These are phyloP conservation scores for Sarotherodon lohbergeri DNA, from an alignment of 2,113 vertebrate species.

Conservation along the genomic window DNA sequence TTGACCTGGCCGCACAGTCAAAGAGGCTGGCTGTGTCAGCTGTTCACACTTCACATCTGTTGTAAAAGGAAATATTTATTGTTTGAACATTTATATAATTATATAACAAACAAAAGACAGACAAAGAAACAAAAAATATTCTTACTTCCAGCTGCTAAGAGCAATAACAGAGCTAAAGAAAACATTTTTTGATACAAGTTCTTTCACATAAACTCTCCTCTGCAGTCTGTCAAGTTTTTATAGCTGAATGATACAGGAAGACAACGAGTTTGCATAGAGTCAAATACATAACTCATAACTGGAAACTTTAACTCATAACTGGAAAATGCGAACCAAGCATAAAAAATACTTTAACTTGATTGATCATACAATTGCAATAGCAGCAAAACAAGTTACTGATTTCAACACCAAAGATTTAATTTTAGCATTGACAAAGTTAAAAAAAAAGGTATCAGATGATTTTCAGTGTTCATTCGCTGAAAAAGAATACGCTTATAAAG, in stretches of 20 bases:
- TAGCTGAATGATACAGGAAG: background rate
- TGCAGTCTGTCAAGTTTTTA: background rate
- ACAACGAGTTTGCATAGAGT: background rate
- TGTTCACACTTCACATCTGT: background rate
- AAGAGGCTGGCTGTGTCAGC: background rate
- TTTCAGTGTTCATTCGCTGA: rapidly evolving
- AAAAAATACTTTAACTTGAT: background rate
- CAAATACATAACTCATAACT: rapidly evolving
- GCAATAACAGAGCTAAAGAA: background rate
- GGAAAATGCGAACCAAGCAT: rapidly evolving
- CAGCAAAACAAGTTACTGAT: background rate
- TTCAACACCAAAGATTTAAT: background rate
- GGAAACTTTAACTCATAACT: background rate
- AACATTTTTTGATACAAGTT: background rate
- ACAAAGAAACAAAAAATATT: background rate
- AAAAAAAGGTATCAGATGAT: background rate
- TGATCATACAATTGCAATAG: background rate
- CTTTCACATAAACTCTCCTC: background rate
- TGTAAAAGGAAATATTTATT: rapidly evolving
- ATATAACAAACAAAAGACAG: background rate
- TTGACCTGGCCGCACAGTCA: rapidly evolving
- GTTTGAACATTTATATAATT: background rate
- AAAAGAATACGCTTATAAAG: rapidly evolving
- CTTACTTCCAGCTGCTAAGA: background rate
- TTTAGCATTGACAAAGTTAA: background rate